Conservation (phyloP, 2,888 invertebrate species). For the Bombyx huttoni region DNA sequence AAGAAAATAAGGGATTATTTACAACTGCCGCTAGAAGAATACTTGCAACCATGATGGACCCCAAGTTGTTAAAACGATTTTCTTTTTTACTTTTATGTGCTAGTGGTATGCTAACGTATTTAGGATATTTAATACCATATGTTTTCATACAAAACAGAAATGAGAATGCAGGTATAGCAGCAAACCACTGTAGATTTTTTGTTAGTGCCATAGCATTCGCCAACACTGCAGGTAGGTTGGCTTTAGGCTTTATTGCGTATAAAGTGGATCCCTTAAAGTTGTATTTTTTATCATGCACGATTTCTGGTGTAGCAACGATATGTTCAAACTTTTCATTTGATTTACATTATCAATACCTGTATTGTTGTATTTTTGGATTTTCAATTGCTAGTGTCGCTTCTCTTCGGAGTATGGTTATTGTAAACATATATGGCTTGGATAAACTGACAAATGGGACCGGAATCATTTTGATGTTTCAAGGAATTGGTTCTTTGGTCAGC, state of each 20-base stretch:
- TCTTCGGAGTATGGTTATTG: conserved; percentile 42
- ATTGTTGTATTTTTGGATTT: conserved; percentile 42
- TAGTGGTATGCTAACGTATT: conserved; percentile 36
- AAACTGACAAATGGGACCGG: conserved; percentile 58
- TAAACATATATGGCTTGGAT: conserved; percentile 51
- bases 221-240: conserved; percentile 40
- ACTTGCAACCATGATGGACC: conserved; percentile 60
- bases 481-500: conserved; percentile 46
- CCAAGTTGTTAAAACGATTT: conserved; percentile 32
- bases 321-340: conserved; percentile 36
- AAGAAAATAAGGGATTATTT: conserved; percentile 43
- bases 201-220: conserved; percentile 47
- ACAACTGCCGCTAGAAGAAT: conserved; percentile 53
- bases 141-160: conserved; percentile 46
- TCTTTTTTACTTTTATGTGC: conserved; percentile 38
- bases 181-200: conserved; percentile 35
- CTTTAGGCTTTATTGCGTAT: conserved; percentile 34
- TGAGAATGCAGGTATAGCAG: conserved; percentile 29
- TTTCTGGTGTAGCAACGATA: conserved; percentile 35
- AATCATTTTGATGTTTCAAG: conserved; percentile 49
- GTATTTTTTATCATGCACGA: conserved; percentile 18
- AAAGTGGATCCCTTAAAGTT: conserved; percentile 36
- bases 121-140: conserved; percentile 50
- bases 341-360: conserved; percentile 42
- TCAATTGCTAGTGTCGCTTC: conserved; percentile 34